These are phyloP conservation scores for Caenorhabditis tropicalis DNA, from an alignment of 1,140 invertebrate species.

Conservation along the genomic window DNA sequence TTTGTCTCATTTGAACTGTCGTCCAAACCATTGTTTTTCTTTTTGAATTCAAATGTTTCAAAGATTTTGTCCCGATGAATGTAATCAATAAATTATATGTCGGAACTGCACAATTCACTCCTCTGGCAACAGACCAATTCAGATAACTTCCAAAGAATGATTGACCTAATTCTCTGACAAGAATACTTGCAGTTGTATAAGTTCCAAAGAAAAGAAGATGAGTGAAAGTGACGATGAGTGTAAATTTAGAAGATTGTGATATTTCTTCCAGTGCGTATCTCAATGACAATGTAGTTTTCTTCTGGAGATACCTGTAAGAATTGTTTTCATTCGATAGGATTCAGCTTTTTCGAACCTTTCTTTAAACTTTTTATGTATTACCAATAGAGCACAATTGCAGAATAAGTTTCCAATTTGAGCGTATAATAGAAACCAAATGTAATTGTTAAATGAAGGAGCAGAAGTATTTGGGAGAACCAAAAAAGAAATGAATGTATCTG, in stretches of 20 bases:
- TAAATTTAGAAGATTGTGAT: background rate
- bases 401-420: background rate
- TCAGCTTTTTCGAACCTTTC: background rate
- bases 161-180: background rate
- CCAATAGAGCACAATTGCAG: background rate
- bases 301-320: background rate
- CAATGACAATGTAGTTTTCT: background rate
- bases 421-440: background rate
- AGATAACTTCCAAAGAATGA: background rate
- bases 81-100: conserved; percentile 13
- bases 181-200: background rate
- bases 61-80: background rate
- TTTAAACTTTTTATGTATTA: background rate
- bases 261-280: conserved; percentile 28
- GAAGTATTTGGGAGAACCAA: conserved; percentile 4
- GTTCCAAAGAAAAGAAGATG: conserved; percentile 17
- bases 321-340: background rate
- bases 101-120: conserved; percentile 6
- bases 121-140: conserved; percentile 8
- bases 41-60: background rate
- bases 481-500: background rate
- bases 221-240: background rate
- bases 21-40: background rate
- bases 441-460: background rate
- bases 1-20: background rate